Percentiles rank a stretch among this genome's conserved stretches.
Evolutionary conservation across 2,888 invertebrate species (phyloP).

Genomic region (Euzophera pinguis): DNA sequence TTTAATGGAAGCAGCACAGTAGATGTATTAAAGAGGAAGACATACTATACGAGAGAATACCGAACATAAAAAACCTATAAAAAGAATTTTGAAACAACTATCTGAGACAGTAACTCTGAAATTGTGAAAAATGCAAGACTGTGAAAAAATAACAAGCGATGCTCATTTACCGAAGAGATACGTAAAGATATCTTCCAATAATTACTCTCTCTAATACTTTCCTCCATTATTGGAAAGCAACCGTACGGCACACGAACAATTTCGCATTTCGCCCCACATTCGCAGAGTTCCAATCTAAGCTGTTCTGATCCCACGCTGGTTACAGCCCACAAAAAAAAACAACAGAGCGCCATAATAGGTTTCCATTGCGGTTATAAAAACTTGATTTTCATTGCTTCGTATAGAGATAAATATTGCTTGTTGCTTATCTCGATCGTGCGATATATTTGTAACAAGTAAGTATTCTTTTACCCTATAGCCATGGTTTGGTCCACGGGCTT

Average conservation of each 20-base stretch:
- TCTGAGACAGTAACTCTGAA: too few species aligned
- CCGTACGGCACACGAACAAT: background rate
- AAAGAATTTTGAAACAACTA: too few species aligned
- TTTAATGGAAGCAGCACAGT: too few species aligned
- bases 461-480: too few species aligned
- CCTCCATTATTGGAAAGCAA: background rate
- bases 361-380: conserved; percentile 1
- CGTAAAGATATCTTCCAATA: background rate
- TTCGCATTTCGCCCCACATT: background rate
- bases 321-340: background rate
- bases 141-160: background rate
- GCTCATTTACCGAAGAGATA: background rate
- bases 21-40: too few species aligned
- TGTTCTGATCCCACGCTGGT: conserved; percentile 1
- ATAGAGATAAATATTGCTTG: background rate
- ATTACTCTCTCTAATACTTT: conserved; percentile 2
- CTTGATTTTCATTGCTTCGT: background rate
- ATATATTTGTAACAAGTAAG: background rate
- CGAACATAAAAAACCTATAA: too few species aligned
- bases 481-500: too few species aligned
- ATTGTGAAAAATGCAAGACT: background rate
- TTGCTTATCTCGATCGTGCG: background rate
- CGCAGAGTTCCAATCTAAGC: background rate
- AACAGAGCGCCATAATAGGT: background rate
- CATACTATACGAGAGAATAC: too few species aligned